Percentiles rank a stretch among this genome's conserved stretches.
Conservation (phyloP, 2,113 vertebrate genomes). For the Alces alces region DNA sequence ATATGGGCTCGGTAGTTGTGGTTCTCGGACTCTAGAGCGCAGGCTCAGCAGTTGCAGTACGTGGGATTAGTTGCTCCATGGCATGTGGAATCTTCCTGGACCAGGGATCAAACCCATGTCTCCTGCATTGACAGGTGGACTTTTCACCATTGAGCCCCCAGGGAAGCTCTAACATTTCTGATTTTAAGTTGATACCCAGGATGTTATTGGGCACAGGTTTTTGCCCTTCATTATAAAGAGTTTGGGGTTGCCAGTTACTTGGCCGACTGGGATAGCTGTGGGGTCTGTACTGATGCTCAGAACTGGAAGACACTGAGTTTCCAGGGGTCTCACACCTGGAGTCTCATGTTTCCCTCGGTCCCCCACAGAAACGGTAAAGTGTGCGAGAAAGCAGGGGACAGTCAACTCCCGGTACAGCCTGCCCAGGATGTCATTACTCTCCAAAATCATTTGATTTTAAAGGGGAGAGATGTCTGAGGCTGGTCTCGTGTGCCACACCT, state of each 20-base stretch:
- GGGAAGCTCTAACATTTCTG: background rate
- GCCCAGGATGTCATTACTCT: background rate
- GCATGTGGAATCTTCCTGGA: background rate
- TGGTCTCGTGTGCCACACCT: accelerated
- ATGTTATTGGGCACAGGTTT: background rate
- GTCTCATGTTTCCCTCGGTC: accelerated
- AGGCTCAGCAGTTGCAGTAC: background rate
- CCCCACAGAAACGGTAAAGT: accelerated
- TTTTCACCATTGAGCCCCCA: background rate
- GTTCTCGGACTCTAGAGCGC: background rate
- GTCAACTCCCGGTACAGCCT: accelerated
- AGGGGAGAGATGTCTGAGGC: background rate
- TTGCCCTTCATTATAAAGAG: slow-evolving; percentile 8
- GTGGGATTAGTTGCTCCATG: background rate
- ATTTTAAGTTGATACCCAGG: slow-evolving; percentile 19
- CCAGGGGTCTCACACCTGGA: background rate
- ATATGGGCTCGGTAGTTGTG: accelerated
- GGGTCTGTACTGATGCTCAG: background rate
- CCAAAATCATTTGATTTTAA: no score
- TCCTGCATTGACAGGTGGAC: background rate
- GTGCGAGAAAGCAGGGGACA: accelerated
- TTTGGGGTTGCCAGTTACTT: background rate
- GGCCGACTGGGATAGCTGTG: background rate
- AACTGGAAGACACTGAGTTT: background rate
- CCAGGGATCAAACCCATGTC: background rate